Conservation (phyloP, 2,888 invertebrate species). For the Harpagoxenus sublaevis region DNA sequence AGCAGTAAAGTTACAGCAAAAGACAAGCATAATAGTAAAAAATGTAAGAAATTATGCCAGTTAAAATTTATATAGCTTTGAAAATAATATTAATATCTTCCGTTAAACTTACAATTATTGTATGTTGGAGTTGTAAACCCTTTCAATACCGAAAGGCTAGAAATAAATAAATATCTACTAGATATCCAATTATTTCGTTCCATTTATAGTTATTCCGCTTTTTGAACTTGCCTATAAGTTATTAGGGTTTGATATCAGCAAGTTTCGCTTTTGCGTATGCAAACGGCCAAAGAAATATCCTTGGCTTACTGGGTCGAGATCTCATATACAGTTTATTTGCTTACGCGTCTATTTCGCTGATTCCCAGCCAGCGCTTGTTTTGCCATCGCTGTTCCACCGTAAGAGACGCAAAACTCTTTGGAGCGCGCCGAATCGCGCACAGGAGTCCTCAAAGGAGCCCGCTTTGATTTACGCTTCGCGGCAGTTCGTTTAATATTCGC, state of each 20-base stretch:
- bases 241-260: constrained; percentile 9
- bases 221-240: constrained; percentile 5
- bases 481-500: constrained; percentile 58
- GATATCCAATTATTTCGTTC: background rate
- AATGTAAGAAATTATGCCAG: background rate
- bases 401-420: constrained; percentile 53
- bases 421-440: constrained; percentile 44
- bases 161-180: no score
- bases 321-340: constrained; percentile 54
- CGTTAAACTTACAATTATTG: background rate
- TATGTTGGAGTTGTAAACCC: background rate
- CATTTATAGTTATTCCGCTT: background rate
- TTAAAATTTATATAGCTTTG: background rate
- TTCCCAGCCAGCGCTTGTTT: constrained; percentile 43
- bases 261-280: background rate
- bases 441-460: constrained; percentile 41
- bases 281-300: constrained; percentile 40
- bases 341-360: constrained; percentile 50
- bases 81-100: background rate
- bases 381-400: constrained; percentile 30
- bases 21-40: background rate
- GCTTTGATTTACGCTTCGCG: constrained; percentile 53
- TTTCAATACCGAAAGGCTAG: no score
- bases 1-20: no score
- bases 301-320: background rate